Conservation (phyloP, 2,888 invertebrate species). For the Ophraella communa region DNA sequence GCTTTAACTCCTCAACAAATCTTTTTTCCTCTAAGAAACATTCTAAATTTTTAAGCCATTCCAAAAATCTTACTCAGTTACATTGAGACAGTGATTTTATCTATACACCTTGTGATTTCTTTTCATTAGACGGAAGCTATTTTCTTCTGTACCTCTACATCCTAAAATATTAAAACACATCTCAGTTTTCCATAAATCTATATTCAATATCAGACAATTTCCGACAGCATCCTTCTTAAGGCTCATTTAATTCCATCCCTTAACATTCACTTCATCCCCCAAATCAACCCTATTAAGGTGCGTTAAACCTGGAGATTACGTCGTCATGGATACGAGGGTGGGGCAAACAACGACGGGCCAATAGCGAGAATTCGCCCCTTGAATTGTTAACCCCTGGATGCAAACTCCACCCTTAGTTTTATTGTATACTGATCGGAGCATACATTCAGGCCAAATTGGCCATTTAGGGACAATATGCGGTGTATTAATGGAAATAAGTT, state of each 20-base stretch:
- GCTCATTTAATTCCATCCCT: neutral
- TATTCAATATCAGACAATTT: neutral
- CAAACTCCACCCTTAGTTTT: conserved; percentile 41
- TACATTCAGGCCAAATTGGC: conserved; percentile 48
- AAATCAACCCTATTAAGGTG: conserved; percentile 47
- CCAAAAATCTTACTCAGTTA: too few species aligned
- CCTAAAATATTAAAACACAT: neutral
- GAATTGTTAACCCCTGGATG: conserved; percentile 37
- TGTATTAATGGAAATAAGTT: conserved; percentile 54
- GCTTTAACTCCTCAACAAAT: too few species aligned
- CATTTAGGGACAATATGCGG: conserved; percentile 56
- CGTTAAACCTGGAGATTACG: conserved; percentile 50
- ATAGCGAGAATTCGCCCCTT: conserved; percentile 37
- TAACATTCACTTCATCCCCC: conserved; percentile 11
- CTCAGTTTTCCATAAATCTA: conserved; percentile 6
- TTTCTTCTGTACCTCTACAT: neutral
- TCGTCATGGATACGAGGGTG: conserved; percentile 45
- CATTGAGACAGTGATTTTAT: too few species aligned
- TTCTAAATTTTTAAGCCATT: too few species aligned
- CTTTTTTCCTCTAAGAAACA: too few species aligned
- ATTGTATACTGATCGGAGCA: conserved; percentile 40
- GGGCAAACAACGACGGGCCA: conserved; percentile 40
- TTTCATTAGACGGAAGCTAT: too few species aligned
- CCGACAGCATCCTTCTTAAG: conserved; percentile 18
- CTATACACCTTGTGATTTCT: too few species aligned